These are phyloP conservation scores for Cebuella pygmaea DNA, from an alignment of 2,797 vertebrate genomes.

Conservation along the genomic window DNA sequence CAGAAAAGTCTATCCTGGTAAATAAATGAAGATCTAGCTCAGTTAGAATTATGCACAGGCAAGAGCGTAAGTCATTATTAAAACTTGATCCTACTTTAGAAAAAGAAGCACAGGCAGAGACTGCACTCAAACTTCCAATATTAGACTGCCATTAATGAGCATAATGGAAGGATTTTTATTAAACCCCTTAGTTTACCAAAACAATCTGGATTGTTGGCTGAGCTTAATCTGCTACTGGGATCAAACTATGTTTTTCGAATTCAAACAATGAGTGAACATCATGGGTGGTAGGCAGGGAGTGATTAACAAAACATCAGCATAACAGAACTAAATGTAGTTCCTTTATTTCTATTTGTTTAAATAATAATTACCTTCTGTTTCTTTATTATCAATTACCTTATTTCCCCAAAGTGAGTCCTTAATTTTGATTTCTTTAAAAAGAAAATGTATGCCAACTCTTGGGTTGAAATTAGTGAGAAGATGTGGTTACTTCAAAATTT, in stretches of 20 bases:
- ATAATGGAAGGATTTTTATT: neutral
- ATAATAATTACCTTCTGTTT: neutral
- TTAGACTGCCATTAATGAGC: neutral
- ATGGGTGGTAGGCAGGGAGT: neutral
- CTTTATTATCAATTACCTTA: neutral
- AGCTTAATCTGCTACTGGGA: neutral
- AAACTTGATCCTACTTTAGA: neutral
- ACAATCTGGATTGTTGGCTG: neutral
- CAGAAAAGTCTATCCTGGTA: neutral
- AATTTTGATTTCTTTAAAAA: conserved; percentile 10
- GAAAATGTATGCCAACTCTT: neutral
- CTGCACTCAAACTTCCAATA: neutral
- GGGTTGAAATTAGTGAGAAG: neutral
- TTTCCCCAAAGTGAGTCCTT: neutral
- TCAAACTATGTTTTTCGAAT: neutral
- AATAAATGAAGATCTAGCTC: neutral
- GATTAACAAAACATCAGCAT: conserved; percentile 1
- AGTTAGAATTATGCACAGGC: neutral
- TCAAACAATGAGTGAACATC: neutral
- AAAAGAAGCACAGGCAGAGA: neutral
- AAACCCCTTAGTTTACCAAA: neutral
- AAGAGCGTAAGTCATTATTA: neutral
- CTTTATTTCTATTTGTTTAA: conserved; percentile 29
- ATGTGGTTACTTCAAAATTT: neutral
- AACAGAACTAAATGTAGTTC: neutral